phyloP scores from a whole-genome alignment of 2,797 vertebrate species.

The Babyrousa celebensis region DNA sequence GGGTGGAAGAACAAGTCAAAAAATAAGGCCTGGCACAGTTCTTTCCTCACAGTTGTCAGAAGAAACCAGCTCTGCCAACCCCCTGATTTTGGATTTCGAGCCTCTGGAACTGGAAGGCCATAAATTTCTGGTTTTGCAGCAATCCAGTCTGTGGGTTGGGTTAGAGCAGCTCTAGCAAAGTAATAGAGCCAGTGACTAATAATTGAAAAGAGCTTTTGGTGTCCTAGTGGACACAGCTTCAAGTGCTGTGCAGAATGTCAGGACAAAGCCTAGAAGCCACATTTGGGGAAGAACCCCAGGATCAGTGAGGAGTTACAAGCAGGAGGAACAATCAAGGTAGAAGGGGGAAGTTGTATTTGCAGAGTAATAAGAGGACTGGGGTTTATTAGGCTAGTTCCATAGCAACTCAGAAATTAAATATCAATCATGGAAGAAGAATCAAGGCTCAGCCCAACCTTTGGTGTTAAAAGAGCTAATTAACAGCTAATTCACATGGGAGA shows the following conservation, averaged over 20 bases:
- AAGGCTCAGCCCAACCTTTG: not conserved
- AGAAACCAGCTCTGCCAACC: not conserved
- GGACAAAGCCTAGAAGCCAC: not conserved
- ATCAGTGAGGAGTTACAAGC: not conserved
- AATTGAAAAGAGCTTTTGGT: not conserved
- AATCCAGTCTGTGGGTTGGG: not conserved
- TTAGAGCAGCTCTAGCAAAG: not conserved
- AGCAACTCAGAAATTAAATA: not conserved
- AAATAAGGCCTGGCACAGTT: not conserved
- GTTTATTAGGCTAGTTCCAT: not conserved
- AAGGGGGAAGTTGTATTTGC: not conserved
- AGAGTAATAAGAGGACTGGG: not conserved
- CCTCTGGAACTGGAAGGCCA: not conserved
- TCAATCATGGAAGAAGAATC: not conserved
- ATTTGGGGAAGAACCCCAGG: not conserved
- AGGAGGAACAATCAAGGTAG: not conserved
- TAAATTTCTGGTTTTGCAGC: not conserved
- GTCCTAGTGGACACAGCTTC: not conserved
- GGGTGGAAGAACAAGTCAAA: not conserved
- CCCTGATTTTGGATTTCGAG: not conserved
- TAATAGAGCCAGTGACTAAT: not conserved
- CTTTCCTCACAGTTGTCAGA: not conserved
- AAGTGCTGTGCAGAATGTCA: not conserved
- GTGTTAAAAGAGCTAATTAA: not conserved
- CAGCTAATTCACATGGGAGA: rapidly evolving